phyloP scores from a whole-genome alignment of 1,140 invertebrate species.

The Heterodera schachtii region DNA sequence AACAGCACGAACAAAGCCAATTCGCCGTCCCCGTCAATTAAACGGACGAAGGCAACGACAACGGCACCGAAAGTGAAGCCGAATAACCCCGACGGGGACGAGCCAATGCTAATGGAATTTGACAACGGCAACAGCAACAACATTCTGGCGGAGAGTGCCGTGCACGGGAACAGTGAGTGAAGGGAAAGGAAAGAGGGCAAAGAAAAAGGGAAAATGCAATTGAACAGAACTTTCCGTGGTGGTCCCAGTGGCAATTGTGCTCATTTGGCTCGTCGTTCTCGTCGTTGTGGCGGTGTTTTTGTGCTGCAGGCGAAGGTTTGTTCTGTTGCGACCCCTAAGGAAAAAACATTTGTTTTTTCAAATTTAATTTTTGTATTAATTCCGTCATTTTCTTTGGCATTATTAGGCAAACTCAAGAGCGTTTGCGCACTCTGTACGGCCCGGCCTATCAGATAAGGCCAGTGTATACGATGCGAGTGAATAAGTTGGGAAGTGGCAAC shows the following conservation, averaged over 20 bases:
- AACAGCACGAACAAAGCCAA: conserved; percentile 9
- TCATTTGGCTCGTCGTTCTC: conserved; percentile 60
- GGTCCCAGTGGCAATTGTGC: conserved; percentile 57
- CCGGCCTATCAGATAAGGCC: conserved; percentile 59
- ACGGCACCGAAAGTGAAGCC: conserved; percentile 29
- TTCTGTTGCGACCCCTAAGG: not conserved
- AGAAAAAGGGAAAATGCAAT: not conserved
- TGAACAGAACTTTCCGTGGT: conserved; percentile 58
- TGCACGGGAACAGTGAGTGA: conserved; percentile 11
- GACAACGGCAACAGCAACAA: conserved; percentile 38
- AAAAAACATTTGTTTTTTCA: not conserved
- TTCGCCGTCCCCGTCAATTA: conserved; percentile 9
- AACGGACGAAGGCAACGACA: conserved; percentile 9
- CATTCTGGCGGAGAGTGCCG: conserved; percentile 37
- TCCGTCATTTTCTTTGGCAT: not conserved
- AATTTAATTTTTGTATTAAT: conserved; percentile 10
- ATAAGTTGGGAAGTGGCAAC: conserved; percentile 30
- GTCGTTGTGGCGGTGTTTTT: conserved; percentile 55
- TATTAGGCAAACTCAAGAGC: conserved; percentile 52
- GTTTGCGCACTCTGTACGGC: conserved; percentile 59
- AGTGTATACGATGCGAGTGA: conserved; percentile 49
- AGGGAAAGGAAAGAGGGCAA: not conserved
- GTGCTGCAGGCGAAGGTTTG: conserved; percentile 55
- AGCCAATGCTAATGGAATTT: conserved; percentile 36
- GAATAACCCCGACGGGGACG: conserved; percentile 39